Base-by-base conservation (phyloP, 2,888 invertebrate species). In the Melieria crassipennis region DNA sequence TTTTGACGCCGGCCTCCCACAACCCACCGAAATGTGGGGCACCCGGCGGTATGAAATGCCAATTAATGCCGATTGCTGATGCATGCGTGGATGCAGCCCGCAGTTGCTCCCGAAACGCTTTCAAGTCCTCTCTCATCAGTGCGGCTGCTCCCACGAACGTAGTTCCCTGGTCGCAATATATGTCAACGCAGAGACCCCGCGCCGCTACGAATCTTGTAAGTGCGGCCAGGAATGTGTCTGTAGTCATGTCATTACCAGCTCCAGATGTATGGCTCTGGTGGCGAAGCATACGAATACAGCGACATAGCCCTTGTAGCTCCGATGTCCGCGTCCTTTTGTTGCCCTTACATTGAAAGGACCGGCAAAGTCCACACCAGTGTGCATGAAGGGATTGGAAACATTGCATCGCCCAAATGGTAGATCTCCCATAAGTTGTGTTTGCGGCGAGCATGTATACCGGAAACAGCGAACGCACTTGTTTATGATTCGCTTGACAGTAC, bases 241-340 rank as follows among this genome's bases (percentile, higher is more conserved):
- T 68, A 4, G 66, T 70, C 69, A 75, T 52, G 56, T 75, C 74
- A 13, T 71, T 10, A 72, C 75, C 1, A 73, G 64, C 50, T 76
- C 73, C 7, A 76, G 47, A 69, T 75, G 73, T 43, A 73, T 69
- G 6, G 75, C 71, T 47, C 65, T 67, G 1, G 69, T 70, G 45
- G 67, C 63, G 16, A 70, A 42, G 55, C 72, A 76, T 7, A 75
- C 70, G 46, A 76, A 75, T 4, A 75, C 55, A 1, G 72, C 70
- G 43, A 72, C 72, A 16, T 66, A 76, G 5, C 71, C 66, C 43
- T 76, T 73, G 45, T 72, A 61, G 9, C 67, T 65, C 2, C 48
- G 13, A 61, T 70, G 64, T n/a, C 62, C 73, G 30, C 71, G 68
- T 7, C 73, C 69, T 61, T 74, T 73, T 43, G 71, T 63, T 13